phyloP scores from a whole-genome alignment of 2,888 invertebrate species.

The Nymphalis polychloros region DNA sequence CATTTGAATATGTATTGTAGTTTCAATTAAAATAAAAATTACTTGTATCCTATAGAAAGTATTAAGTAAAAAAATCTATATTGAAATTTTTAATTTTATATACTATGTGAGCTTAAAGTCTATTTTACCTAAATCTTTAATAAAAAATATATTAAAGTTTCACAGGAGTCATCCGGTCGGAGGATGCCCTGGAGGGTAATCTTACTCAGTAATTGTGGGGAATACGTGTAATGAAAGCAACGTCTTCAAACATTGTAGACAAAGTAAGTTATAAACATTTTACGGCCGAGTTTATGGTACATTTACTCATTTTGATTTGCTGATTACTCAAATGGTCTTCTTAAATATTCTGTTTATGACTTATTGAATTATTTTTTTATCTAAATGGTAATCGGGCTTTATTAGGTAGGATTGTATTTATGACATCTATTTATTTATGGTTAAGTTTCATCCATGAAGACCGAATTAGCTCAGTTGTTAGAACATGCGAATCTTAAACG shows the following conservation, averaged over 20 bases:
- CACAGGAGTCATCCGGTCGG: constrained; percentile 37
- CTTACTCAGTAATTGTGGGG: constrained; percentile 38
- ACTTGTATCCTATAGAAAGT: too few relatives aligned
- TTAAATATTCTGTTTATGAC: constrained; percentile 20
- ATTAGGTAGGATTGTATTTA: background rate
- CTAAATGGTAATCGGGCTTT: background rate
- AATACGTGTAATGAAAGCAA: constrained; percentile 40
- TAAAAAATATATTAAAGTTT: constrained; percentile 44
- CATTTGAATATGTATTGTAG: too few relatives aligned
- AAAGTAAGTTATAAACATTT: constrained; percentile 34
- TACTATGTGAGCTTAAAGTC: background rate
- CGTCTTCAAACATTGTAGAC: constrained; percentile 26
- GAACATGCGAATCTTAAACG: too few relatives aligned
- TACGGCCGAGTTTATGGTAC: constrained; percentile 29
- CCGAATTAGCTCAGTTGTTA: too few relatives aligned
- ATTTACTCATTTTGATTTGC: constrained; percentile 35
- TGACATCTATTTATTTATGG: too few relatives aligned
- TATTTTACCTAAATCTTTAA: constrained; percentile 27
- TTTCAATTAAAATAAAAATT: too few relatives aligned
- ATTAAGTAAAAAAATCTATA: too few relatives aligned
- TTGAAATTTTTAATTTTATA: background rate
- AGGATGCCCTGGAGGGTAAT: constrained; percentile 39
- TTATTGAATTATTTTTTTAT: constrained; percentile 4
- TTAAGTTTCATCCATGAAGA: too few relatives aligned
- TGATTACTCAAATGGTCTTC: constrained; percentile 25